These are phyloP conservation scores for Piscicola geometra DNA, from an alignment of 2,888 invertebrate genomes.

Conservation along the genomic window DNA sequence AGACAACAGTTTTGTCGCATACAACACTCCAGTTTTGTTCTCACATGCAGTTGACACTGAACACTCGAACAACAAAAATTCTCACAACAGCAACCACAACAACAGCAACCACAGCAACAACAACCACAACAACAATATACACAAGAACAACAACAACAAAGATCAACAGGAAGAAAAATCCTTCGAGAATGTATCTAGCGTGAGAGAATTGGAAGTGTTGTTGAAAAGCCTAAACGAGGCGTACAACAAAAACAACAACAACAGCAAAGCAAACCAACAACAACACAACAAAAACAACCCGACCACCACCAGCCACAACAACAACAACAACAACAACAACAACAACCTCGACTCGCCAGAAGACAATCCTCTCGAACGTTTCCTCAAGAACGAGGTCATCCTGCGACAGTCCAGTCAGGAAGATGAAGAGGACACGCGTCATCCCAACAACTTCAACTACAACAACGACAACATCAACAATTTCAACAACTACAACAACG, in stretches of 20 bases:
- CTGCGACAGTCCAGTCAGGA: slow-evolving; percentile 4
- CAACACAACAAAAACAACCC: not conserved
- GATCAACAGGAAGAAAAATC: not conserved
- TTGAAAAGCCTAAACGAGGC: not conserved
- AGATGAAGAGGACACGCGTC: not conserved
- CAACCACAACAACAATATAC: not conserved
- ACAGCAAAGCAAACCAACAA: not conserved
- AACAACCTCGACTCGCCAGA: slow-evolving; percentile 23
- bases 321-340: not conserved
- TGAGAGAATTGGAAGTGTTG: not conserved
- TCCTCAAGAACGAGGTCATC: slow-evolving; percentile 25
- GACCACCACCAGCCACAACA: not conserved
- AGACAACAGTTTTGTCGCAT: not conserved
- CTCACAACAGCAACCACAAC: not conserved
- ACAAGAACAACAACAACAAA: not conserved
- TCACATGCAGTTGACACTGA: not conserved
- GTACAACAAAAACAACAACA: not conserved
- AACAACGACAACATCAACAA: not conserved
- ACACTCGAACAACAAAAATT: not conserved
- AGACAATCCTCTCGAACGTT: slow-evolving; percentile 24
- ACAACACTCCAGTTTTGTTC: not conserved
- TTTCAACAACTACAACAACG: not conserved
- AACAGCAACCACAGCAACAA: not conserved
- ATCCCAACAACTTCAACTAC: not conserved
- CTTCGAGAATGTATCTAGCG: slow-evolving; percentile 2